phyloP scores from a whole-genome alignment of 2,888 invertebrate genomes.

The Leucoma salicis region DNA sequence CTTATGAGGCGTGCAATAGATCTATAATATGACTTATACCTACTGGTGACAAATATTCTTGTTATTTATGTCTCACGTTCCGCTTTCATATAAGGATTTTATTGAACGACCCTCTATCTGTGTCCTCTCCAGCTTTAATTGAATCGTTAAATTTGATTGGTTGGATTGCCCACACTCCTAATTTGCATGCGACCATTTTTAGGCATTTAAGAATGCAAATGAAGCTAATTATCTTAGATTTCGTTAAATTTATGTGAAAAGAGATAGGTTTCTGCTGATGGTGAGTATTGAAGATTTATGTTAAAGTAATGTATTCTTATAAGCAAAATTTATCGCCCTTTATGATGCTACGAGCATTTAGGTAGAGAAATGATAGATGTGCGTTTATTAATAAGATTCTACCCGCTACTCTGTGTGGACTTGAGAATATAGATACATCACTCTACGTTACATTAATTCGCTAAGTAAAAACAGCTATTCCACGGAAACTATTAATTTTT shows the following conservation, averaged over 20 bases:
- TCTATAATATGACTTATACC: too few species aligned
- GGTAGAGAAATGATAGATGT: too few species aligned
- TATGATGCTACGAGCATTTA: too few species aligned
- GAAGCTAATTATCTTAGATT: constrained; percentile 18
- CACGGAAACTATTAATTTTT: too few species aligned
- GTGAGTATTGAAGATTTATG: not conserved
- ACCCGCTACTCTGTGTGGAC: too few species aligned
- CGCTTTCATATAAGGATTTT: constrained; percentile 60
- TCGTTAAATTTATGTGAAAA: constrained; percentile 20
- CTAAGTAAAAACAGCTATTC: too few species aligned
- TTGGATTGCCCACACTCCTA: constrained; percentile 33
- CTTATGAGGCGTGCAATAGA: too few species aligned
- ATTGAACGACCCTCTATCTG: constrained; percentile 42
- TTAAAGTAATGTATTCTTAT: too few species aligned
- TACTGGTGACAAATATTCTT: constrained; percentile 11
- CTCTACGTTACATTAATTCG: too few species aligned
- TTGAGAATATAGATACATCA: too few species aligned
- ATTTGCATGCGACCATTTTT: constrained; percentile 20
- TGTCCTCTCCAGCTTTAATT: constrained; percentile 55
- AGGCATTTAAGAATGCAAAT: constrained; percentile 25
- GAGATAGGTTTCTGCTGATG: constrained; percentile 5
- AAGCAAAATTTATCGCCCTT: too few species aligned
- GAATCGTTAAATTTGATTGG: constrained; percentile 53
- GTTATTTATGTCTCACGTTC: constrained; percentile 61
- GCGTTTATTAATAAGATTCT: too few species aligned